These are phyloP conservation scores for Platichthys stellatus DNA, from an alignment of 2,113 vertebrate genomes.

Conservation along the genomic window DNA sequence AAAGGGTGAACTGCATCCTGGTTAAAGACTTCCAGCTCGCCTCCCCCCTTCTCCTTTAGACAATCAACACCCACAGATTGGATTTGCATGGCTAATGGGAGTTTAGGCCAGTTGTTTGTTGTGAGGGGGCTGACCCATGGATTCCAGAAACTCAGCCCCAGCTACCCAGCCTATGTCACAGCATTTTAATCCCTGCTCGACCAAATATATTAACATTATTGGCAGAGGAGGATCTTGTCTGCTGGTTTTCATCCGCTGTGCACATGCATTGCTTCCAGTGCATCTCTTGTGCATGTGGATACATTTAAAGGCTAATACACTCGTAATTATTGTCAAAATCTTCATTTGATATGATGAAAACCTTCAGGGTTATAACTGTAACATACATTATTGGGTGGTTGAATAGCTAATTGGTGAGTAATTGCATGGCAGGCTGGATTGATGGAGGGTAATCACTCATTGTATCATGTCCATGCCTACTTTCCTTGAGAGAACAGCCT, in stretches of 20 bases:
- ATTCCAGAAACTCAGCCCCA: slow-evolving; percentile 38
- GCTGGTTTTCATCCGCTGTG: background rate
- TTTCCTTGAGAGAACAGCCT: too few species aligned
- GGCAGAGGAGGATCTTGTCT: background rate
- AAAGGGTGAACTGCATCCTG: slow-evolving; percentile 50
- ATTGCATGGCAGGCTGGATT: too few species aligned
- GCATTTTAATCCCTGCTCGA: slow-evolving; percentile 10
- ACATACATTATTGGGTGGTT: too few species aligned
- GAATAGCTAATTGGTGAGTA: too few species aligned
- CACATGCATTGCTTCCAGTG: background rate
- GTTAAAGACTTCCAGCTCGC: slow-evolving; percentile 84
- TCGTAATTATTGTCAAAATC: too few species aligned
- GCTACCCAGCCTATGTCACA: background rate
- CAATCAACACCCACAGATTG: slow-evolving; percentile 91
- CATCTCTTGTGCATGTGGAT: background rate
- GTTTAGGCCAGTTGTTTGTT: slow-evolving; percentile 88
- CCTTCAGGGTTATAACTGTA: too few species aligned
- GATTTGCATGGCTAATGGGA: slow-evolving; percentile 96
- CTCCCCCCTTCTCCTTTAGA: slow-evolving; percentile 72
- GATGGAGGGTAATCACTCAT: too few species aligned
- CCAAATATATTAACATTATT: background rate
- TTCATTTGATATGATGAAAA: too few species aligned
- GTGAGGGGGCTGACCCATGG: slow-evolving; percentile 86
- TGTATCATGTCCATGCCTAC: too few species aligned
- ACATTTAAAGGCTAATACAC: too few species aligned